Evolutionary conservation across 2,113 vertebrate species (phyloP).

Genomic region (Daubentonia madagascariensis): DNA sequence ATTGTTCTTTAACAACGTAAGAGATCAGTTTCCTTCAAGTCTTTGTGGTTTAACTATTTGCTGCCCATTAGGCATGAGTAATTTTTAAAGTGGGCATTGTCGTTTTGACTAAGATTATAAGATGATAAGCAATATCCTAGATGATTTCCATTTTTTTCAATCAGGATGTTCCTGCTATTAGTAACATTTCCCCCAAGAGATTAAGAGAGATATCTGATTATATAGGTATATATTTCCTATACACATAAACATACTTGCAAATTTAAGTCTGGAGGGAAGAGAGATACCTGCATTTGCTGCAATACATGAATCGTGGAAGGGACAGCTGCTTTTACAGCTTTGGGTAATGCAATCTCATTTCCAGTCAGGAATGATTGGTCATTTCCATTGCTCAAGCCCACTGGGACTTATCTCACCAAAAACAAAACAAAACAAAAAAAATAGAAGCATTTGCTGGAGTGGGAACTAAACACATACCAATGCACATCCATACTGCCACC

Average conservation of each 20-base stretch:
- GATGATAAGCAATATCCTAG: neutral
- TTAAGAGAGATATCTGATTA: neutral
- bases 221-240: neutral
- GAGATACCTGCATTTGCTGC: neutral
- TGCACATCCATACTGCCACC: neutral
- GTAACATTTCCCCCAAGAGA: neutral
- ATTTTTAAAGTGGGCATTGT: constrained; percentile 16
- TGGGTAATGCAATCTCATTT: constrained; percentile 53
- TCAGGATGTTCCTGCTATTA: neutral
- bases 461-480: constrained; percentile 70
- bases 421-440: constrained; percentile 46
- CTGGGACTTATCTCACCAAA: constrained; percentile 62
- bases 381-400: constrained; percentile 18
- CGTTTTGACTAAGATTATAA: constrained; percentile 24
- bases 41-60: constrained; percentile 38
- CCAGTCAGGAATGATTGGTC: constrained; percentile 60
- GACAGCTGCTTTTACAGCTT: neutral
- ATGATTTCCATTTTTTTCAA: constrained; percentile 17
- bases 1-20: neutral
- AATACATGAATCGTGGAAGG: neutral
- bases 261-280: neutral
- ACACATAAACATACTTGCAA: neutral
- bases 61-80: neutral
- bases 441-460: constrained; percentile 66
- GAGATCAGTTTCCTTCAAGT: neutral